A percentile compares a stretch with the other conserved stretches of the same genome.
Conservation (phyloP, 2,797 vertebrate genomes). For the Mastacembelus armatus region DNA sequence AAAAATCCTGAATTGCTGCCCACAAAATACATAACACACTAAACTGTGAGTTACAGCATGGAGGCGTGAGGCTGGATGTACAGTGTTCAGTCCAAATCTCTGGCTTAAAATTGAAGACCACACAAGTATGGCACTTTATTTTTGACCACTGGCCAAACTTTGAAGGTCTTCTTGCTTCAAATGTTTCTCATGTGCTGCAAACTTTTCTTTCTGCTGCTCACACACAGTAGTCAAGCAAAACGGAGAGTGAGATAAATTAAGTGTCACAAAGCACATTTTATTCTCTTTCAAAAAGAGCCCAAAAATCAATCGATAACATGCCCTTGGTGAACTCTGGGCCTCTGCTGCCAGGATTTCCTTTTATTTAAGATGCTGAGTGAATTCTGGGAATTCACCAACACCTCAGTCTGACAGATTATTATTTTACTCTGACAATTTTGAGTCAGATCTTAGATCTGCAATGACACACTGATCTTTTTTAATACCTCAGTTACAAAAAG, state of each 20-base stretch:
- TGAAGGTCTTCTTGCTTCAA: too few relatives aligned
- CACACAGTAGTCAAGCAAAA: not conserved
- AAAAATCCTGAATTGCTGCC: too few relatives aligned
- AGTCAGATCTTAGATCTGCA: not conserved
- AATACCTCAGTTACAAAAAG: not conserved
- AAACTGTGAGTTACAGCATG: too few relatives aligned
- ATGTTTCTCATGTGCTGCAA: too few relatives aligned
- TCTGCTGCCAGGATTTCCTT: not conserved
- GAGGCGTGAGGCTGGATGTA: too few relatives aligned
- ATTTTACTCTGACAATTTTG: not conserved
- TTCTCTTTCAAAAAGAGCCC: not conserved
- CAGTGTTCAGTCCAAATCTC: too few relatives aligned
- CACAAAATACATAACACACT: too few relatives aligned
- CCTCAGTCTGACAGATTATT: not conserved
- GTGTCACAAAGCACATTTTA: not conserved
- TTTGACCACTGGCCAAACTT: too few relatives aligned
- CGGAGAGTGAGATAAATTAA: not conserved
- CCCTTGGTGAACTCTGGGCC: not conserved
- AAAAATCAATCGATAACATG: not conserved
- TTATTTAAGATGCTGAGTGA: not conserved
- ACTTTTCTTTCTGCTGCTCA: not conserved
- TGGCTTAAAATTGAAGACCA: too few relatives aligned
- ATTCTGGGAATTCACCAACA: not conserved
- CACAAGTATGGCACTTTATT: too few relatives aligned
- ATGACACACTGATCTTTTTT: not conserved